Conservation (phyloP, 2,113 vertebrate genomes). For the Neodontobutis hainanensis region DNA sequence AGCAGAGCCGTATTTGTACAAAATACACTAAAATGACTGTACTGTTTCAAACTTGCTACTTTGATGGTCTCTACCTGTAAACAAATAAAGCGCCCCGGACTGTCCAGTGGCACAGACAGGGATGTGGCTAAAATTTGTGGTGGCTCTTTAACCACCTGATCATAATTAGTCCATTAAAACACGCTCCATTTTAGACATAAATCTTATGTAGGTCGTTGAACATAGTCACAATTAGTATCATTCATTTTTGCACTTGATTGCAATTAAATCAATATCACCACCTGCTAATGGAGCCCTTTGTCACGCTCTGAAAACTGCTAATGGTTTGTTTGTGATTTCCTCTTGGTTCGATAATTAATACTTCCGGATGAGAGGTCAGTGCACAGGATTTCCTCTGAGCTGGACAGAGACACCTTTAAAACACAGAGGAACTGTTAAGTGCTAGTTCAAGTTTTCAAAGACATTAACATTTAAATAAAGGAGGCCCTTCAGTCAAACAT, state of each 20-base stretch:
- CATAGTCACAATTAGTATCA: background rate
- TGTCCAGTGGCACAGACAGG: no score
- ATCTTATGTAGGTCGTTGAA: background rate
- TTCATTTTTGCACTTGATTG: background rate
- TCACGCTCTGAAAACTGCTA: conserved; percentile 32
- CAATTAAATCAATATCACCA: conserved; percentile 38
- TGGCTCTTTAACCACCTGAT: no score
- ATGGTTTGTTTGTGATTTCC: conserved; percentile 43
- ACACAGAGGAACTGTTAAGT: conserved; percentile 4
- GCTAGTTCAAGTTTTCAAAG: background rate
- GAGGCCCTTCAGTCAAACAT: conserved; percentile 1
- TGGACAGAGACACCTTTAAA: background rate
- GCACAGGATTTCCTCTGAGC: background rate
- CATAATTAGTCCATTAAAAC: no score
- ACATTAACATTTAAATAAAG: background rate
- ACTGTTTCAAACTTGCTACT: no score
- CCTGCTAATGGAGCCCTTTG: conserved; percentile 17
- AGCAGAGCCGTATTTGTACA: no score
- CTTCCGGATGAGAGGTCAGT: conserved; percentile 17
- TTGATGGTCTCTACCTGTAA: no score
- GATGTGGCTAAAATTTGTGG: no score
- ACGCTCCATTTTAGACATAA: background rate
- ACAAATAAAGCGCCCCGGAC: no score
- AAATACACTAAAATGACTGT: no score
- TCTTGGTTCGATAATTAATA: conserved; percentile 38